These are phyloP conservation scores for Cariama cristata DNA, from an alignment of 2,113 vertebrate genomes.

Conservation along the genomic window DNA sequence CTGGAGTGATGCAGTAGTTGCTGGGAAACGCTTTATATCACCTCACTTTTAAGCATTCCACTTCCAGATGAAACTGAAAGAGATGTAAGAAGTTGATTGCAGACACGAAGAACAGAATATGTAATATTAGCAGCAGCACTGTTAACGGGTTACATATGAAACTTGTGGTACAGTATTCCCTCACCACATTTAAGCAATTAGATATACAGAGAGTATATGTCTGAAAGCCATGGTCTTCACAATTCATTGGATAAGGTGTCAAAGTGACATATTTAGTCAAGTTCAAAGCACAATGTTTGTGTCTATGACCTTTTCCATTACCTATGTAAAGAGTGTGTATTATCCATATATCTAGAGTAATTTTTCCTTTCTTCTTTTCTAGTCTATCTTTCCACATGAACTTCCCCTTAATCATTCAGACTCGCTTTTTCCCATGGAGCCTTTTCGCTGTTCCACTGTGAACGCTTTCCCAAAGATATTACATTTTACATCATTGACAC, in stretches of 20 bases:
- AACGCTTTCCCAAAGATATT: neutral
- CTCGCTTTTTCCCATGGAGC: rapidly evolving
- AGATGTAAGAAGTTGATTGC: constrained; percentile 52
- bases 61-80: constrained; percentile 21
- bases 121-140: neutral
- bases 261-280: neutral
- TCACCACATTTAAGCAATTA: neutral
- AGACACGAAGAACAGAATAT: constrained; percentile 16
- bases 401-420: neutral
- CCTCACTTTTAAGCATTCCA: constrained; percentile 43
- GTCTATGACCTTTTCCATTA: neutral
- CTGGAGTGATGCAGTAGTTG: constrained; percentile 40
- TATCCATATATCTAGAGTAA: neutral
- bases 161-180: neutral
- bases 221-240: neutral
- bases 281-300: neutral
- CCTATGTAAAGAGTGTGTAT: neutral
- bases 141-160: neutral
- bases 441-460: neutral
- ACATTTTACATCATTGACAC: neutral
- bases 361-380: neutral
- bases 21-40: constrained; percentile 63
- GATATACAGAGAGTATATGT: neutral
- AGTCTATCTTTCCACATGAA: neutral
- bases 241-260: neutral